phyloP scores from a whole-genome alignment of 2,888 invertebrate genomes.

The Agrotis segetum region DNA sequence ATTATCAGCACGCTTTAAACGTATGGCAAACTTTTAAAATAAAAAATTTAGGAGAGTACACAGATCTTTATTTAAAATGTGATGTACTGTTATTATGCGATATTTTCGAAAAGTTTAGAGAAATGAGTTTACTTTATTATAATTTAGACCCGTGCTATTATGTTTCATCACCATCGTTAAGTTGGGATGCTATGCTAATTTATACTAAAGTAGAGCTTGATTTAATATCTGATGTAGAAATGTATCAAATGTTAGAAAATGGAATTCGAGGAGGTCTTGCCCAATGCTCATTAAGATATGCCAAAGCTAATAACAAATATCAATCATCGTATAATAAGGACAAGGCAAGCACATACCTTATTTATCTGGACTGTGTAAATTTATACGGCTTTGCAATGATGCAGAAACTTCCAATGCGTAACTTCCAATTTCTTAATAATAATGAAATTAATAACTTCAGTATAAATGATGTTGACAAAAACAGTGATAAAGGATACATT shows the following conservation, averaged over 20 bases:
- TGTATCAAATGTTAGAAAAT: too few relatives aligned
- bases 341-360: neutral
- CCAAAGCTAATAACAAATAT: slow-evolving; percentile 9
- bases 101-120: slow-evolving; percentile 1
- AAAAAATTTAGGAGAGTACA: slow-evolving; percentile 6
- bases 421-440: neutral
- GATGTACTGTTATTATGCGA: slow-evolving; percentile 6
- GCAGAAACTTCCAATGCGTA: neutral
- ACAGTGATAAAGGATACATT: slow-evolving; percentile 1
- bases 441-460: neutral
- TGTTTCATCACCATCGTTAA: neutral
- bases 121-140: neutral
- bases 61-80: slow-evolving; percentile 9
- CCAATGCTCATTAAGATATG: slow-evolving; percentile 4
- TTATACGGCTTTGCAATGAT: slow-evolving; percentile 13
- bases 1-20: slow-evolving; percentile 14
- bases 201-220: slow-evolving; percentile 2
- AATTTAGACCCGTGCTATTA: slow-evolving; percentile 1
- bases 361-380: slow-evolving; percentile 16
- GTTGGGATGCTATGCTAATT: slow-evolving; percentile 1
- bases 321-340: neutral
- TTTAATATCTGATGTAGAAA: slow-evolving; percentile 2
- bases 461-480: neutral
- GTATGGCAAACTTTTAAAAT: slow-evolving; percentile 9
- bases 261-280: neutral